Evolutionary conservation across 2,113 vertebrate species (phyloP), one percentile per base, ranked within the genome.

Genomic region (Mustelus asterias): DNA sequence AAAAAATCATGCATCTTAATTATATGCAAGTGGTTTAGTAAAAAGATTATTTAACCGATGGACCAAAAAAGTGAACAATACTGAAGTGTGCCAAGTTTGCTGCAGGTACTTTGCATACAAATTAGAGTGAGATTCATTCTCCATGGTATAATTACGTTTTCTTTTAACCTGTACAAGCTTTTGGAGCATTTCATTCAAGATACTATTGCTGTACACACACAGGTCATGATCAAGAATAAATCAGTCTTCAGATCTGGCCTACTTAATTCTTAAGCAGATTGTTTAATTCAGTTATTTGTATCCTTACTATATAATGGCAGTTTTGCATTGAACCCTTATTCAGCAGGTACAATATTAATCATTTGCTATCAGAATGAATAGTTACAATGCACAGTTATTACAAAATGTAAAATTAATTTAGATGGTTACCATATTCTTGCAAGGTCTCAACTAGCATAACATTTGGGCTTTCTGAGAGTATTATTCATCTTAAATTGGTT

Each of bases 201-300:
- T 63, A 37, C 29, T 72, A 72, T 95, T 69, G 24, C 37, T 41
- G 22, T n/a, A n/a, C 67, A 70, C 24, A 63, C 67, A 29, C 24
- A 48, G 67, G 37, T 41, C 1, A 0, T 86, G 1, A 63, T 78
- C 63, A 90, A 89, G 26, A 4, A 96, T 72, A 67, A 96, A 96
- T 63, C 65, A 80, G 8, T 60, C 95, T 96, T 94, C 18, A 94
- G 58, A 96, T 96, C 67, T 95, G 41, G 22, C 41, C 41, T 48
- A 60, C 33, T n/a, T n/a, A 65, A 5, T 33, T 92, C 24, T 63
- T 18, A 60, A 65, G 33, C 89, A 92, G 58, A n/a, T 90, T 90
- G 16, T n/a, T 90, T n/a, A 90, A 63, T 63, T 90, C 88, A 63
- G 89, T 10, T 37, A 90, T 54, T 26, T 13, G 9, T 20, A 85